phyloP scores from a whole-genome alignment of 2,113 vertebrate genomes.

The Echinops telfairi region DNA sequence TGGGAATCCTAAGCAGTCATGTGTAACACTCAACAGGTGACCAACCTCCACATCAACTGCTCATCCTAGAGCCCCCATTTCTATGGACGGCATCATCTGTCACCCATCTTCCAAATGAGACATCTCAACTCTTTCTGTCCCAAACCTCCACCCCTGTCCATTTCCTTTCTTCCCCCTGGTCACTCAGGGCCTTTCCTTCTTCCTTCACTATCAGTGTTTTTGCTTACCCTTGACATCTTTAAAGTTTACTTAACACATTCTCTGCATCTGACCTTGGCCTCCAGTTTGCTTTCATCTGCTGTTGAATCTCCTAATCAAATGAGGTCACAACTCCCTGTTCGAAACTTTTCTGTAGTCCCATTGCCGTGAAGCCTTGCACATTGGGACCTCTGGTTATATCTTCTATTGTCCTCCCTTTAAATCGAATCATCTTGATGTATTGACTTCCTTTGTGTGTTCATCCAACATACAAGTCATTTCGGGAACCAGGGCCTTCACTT shows the following conservation, averaged over 20 bases:
- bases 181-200: accelerated
- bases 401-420: neutral
- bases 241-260: no score
- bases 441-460: neutral
- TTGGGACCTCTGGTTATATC: neutral
- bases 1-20: neutral
- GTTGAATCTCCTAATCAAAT: neutral
- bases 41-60: accelerated
- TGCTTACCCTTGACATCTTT: neutral
- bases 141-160: accelerated
- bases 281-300: neutral
- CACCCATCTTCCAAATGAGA: neutral
- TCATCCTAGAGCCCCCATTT: accelerated
- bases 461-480: neutral
- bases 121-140: neutral
- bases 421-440: neutral
- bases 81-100: neutral
- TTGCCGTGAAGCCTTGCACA: neutral
- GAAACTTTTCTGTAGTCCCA: neutral
- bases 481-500: neutral
- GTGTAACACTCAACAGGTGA: neutral
- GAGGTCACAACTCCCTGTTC: neutral
- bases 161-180: neutral
- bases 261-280: neutral
- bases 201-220: accelerated